phyloP scores from a whole-genome alignment of 2,888 invertebrate genomes.

The Erebia aethiops region DNA sequence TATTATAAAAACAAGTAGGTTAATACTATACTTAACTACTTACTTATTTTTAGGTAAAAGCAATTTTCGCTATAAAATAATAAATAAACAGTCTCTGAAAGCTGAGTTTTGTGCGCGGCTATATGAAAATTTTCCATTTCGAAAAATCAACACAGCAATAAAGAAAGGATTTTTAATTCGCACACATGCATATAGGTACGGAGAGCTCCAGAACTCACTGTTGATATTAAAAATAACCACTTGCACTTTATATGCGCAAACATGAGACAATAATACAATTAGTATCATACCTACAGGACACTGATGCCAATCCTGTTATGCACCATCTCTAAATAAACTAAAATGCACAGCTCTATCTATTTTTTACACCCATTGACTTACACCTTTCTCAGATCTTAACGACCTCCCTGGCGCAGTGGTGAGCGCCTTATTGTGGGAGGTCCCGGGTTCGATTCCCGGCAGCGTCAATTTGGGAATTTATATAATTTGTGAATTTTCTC shows the following conservation, averaged over 20 bases:
- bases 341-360: too few species aligned
- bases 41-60: not conserved
- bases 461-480: too few species aligned
- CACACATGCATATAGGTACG: conserved; percentile 19
- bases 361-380: too few species aligned
- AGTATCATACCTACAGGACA: too few species aligned
- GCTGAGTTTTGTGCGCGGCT: not conserved
- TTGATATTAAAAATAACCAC: conserved; percentile 27
- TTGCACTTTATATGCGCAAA: conserved; percentile 14
- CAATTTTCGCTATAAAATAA: conserved; percentile 11
- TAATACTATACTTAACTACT: not conserved
- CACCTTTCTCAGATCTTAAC: too few species aligned
- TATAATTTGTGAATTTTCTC: too few species aligned
- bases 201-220: conserved; percentile 15
- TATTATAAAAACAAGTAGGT: not conserved
- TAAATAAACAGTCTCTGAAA: conserved; percentile 16
- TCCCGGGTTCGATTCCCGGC: too few species aligned
- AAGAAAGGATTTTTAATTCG: conserved; percentile 24
- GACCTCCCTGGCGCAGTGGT: too few species aligned
- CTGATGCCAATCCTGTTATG: too few species aligned
- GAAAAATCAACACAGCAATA: conserved; percentile 23
- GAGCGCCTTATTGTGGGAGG: too few species aligned
- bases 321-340: too few species aligned
- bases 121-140: conserved; percentile 20
- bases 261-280: conserved; percentile 6